Evolutionary conservation across 2,113 vertebrate genomes (phyloP).

Genomic region (Syngnathus typhle): DNA sequence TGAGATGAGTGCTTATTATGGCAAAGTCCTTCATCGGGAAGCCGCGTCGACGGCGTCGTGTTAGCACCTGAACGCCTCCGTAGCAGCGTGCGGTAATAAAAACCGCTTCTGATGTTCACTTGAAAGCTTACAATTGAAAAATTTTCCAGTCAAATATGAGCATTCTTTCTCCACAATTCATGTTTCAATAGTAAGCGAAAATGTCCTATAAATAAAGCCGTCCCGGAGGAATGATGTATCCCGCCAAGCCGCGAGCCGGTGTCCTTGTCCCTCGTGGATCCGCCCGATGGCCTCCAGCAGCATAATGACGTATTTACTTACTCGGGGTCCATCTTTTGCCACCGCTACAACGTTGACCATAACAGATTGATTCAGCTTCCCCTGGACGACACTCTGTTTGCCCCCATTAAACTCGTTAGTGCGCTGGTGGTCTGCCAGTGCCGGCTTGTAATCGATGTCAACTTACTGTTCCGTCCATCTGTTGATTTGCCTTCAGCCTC

Average conservation of each 20-base stretch:
- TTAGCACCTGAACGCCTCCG: background rate
- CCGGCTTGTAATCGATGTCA: slow-evolving; percentile 24
- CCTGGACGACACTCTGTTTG: slow-evolving; percentile 21
- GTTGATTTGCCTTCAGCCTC: slow-evolving; percentile 37
- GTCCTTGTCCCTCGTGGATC: background rate
- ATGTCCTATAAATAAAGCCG: background rate
- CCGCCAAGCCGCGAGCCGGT: background rate
- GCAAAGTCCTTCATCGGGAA: slow-evolving; percentile 8
- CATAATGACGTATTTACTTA: background rate
- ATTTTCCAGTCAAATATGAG: background rate
- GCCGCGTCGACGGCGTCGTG: background rate
- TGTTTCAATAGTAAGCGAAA: background rate
- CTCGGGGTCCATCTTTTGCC: background rate
- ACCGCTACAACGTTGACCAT: background rate
- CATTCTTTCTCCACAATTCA: background rate
- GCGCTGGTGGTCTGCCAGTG: slow-evolving; percentile 19
- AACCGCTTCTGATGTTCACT: background rate
- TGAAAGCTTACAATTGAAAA: background rate
- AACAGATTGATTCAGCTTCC: slow-evolving; percentile 24
- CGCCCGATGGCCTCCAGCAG: background rate
- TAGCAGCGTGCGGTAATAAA: background rate
- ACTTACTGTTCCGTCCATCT: slow-evolving; percentile 37
- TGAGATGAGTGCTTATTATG: slow-evolving; percentile 23
- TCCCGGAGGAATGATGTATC: background rate
- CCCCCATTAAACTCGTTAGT: slow-evolving; percentile 34